phyloP scores from a whole-genome alignment of 2,888 invertebrate species.

The Netelia virgata region DNA sequence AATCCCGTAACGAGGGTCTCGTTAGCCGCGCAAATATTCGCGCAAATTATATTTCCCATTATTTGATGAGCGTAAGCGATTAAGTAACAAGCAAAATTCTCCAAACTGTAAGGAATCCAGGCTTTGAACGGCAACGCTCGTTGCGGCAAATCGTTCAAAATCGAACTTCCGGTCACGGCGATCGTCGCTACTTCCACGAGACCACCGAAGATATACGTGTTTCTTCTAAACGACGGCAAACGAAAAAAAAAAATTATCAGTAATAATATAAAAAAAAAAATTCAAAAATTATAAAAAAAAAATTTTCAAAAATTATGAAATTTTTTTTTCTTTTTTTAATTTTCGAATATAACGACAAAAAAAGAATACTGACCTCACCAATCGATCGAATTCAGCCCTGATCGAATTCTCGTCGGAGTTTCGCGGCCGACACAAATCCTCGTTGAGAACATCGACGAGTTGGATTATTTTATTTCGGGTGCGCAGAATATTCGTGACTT shows the following conservation, averaged over 20 bases:
- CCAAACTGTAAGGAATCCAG: slow-evolving; percentile 13
- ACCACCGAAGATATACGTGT: slow-evolving; percentile 14
- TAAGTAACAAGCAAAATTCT: neutral
- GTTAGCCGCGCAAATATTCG: neutral
- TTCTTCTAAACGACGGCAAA: neutral
- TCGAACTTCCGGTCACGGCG: neutral
- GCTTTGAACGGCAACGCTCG: slow-evolving; percentile 11
- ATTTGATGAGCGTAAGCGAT: slow-evolving; percentile 13
- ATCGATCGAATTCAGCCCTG: slow-evolving; percentile 21
- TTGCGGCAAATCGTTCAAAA: slow-evolving; percentile 14
- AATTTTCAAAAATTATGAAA: neutral
- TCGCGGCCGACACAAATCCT: slow-evolving; percentile 24
- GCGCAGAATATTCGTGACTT: slow-evolving; percentile 40
- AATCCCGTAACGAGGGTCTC: slow-evolving; percentile 18
- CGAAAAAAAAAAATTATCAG: neutral
- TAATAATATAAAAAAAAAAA: neutral
- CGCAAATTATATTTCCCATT: slow-evolving; percentile 5
- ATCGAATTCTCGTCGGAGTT: slow-evolving; percentile 35
- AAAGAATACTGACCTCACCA: slow-evolving; percentile 13
- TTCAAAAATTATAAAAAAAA: neutral
- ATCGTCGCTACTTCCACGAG: slow-evolving; percentile 9
- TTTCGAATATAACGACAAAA: neutral
- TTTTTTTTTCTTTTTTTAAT: neutral
- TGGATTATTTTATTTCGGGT: slow-evolving; percentile 25
- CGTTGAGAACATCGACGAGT: slow-evolving; percentile 21